phyloP scores from a whole-genome alignment of 1,140 invertebrate species.

The Caenorhabditis remanei region DNA sequence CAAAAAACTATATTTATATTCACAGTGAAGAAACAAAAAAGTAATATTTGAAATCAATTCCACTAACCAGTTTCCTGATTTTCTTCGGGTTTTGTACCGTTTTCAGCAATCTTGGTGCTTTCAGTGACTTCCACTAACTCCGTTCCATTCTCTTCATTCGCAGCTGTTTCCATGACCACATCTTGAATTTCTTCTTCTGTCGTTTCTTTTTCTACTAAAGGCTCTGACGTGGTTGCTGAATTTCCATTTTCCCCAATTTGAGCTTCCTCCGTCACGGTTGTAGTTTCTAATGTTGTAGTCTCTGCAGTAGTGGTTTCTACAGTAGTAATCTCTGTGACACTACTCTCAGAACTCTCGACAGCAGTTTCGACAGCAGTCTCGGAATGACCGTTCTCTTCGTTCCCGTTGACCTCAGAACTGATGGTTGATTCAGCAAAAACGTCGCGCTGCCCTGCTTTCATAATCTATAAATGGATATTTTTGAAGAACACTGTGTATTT shows the following conservation, averaged over 20 bases:
- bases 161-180: background rate
- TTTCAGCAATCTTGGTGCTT: background rate
- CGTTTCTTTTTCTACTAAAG: background rate
- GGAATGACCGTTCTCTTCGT: constrained; percentile 19
- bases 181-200: background rate
- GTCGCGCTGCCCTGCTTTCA: constrained; percentile 33
- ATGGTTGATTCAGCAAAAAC: background rate
- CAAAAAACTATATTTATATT: background rate
- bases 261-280: background rate
- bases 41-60: background rate
- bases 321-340: background rate
- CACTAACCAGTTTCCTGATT: background rate
- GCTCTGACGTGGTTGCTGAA: background rate
- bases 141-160: background rate
- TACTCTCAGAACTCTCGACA: background rate
- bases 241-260: background rate
- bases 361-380: background rate
- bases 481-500: background rate
- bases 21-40: background rate
- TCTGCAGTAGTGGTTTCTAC: background rate
- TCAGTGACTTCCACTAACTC: background rate
- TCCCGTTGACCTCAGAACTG: constrained; percentile 18
- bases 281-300: background rate
- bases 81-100: background rate
- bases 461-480: background rate